A percentile compares a stretch with the other conserved stretches of the same genome.
Evolutionary conservation across 1,140 invertebrate species (phyloP).

Genomic region (Drosophila insularis): DNA sequence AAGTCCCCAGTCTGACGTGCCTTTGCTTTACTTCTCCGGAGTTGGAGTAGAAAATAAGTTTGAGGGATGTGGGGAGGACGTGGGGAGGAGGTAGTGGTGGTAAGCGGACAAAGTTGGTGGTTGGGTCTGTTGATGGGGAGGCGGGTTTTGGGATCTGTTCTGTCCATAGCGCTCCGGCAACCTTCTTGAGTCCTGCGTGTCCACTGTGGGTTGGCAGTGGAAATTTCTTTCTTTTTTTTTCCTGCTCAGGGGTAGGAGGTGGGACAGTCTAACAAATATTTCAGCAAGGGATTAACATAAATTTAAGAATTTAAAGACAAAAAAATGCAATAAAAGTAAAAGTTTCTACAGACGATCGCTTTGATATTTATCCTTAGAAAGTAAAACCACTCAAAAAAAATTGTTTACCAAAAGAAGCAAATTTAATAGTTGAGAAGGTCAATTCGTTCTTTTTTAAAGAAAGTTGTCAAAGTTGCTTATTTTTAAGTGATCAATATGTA

Average conservation of each 20-base stretch:
- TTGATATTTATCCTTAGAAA: background rate
- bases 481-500: too few relatives aligned
- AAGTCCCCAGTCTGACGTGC: conserved; percentile 30
- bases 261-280: conserved; percentile 18
- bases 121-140: background rate
- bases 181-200: conserved; percentile 48
- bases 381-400: background rate
- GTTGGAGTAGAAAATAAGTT: background rate
- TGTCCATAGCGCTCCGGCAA: conserved; percentile 24
- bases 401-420: too few relatives aligned
- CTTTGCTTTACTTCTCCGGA: conserved; percentile 8
- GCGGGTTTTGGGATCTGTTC: conserved; percentile 5
- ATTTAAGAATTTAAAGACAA: conserved; percentile 13
- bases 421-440: too few relatives aligned
- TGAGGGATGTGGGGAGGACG: background rate
- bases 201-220: conserved; percentile 6
- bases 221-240: conserved; percentile 11
- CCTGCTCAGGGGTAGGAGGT: background rate
- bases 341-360: background rate
- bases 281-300: conserved; percentile 24
- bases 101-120: background rate
- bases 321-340: background rate
- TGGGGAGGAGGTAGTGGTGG: too few relatives aligned
- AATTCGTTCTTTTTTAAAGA: too few relatives aligned
- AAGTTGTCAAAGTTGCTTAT: too few relatives aligned